phyloP scores from a whole-genome alignment of 1,140 invertebrate species.

The Capitella teleta region DNA sequence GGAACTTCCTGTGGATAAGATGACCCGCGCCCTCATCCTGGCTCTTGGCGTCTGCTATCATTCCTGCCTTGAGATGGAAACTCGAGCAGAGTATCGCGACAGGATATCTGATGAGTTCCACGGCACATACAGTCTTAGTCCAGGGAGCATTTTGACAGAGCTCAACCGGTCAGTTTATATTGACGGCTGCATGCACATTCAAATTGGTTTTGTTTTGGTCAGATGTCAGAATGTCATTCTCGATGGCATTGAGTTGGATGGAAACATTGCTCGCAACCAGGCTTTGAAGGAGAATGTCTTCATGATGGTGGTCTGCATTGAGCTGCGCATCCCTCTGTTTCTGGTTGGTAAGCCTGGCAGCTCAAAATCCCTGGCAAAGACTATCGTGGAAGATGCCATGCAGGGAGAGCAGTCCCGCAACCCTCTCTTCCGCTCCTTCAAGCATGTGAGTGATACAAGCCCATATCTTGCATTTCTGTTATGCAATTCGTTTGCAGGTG shows the following conservation, averaged over 20 bases:
- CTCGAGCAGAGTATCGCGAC: background rate
- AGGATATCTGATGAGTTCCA: background rate
- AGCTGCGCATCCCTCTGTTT: constrained; percentile 29
- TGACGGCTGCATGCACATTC: too few species aligned
- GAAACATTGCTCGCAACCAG: constrained; percentile 31
- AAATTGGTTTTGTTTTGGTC: background rate
- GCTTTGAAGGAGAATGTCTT: constrained; percentile 35
- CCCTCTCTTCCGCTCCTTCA: constrained; percentile 22
- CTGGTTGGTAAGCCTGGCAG: constrained; percentile 37
- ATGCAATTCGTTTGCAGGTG: constrained; percentile 12
- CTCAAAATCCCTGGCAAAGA: constrained; percentile 33
- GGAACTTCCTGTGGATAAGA: constrained; percentile 7
- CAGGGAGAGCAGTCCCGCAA: constrained; percentile 20
- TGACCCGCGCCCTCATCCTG: constrained; percentile 20
- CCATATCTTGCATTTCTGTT: background rate
- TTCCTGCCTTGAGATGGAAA: constrained; percentile 17
- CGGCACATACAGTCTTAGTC: background rate
- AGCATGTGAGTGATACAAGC: constrained; percentile 8
- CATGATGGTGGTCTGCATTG: constrained; percentile 35
- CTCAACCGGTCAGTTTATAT: too few species aligned
- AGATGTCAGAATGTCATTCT: constrained; percentile 30
- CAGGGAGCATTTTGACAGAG: too few species aligned
- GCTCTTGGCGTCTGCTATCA: constrained; percentile 30
- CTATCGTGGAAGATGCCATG: constrained; percentile 30
- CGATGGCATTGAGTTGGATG: constrained; percentile 20